These are phyloP conservation scores for Aporophyla lueneburgensis DNA, from an alignment of 2,888 invertebrate genomes.

Conservation along the genomic window DNA sequence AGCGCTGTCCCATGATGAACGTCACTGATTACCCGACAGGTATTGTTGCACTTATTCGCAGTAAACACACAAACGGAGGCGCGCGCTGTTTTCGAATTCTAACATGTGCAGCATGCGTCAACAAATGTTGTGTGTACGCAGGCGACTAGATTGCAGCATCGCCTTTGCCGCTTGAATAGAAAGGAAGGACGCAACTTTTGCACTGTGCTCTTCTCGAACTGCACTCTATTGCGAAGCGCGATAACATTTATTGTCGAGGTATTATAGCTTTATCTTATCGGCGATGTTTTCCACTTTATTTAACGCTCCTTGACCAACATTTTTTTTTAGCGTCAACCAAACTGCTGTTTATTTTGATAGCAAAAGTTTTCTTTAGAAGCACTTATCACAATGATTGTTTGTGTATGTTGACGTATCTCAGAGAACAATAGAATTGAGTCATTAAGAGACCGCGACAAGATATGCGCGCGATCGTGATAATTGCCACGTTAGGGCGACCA, in stretches of 20 bases:
- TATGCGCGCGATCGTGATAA: conserved; percentile 47
- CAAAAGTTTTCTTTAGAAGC: conserved; percentile 45
- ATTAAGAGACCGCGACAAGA: conserved; percentile 48
- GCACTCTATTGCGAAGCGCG: conserved; percentile 75
- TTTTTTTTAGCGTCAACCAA: conserved; percentile 72
- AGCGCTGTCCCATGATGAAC: conserved; percentile 81
- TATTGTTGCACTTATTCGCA: conserved; percentile 74
- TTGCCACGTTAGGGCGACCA: conserved; percentile 50
- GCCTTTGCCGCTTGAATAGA: conserved; percentile 74
- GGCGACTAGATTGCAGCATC: conserved; percentile 70
- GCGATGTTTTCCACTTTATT: conserved; percentile 81
- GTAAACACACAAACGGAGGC: conserved; percentile 75
- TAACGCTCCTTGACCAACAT: conserved; percentile 78
- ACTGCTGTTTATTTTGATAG: conserved; percentile 61
- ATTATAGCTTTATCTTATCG: conserved; percentile 83
- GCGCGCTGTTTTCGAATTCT: conserved; percentile 79
- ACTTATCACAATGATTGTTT: conserved; percentile 57
- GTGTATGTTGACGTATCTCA: conserved; percentile 62
- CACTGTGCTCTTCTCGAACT: conserved; percentile 73
- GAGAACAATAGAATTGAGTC: conserved; percentile 59
- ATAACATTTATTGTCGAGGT: conserved; percentile 77
- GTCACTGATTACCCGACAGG: conserved; percentile 66
- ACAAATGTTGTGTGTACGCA: conserved; percentile 70
- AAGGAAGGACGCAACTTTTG: conserved; percentile 82
- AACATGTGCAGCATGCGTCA: conserved; percentile 74